Evolutionary conservation across 2,113 vertebrate species (phyloP), one percentile per base, ranked within the genome.

Genomic region (Campylorhamphus procurvoides): DNA sequence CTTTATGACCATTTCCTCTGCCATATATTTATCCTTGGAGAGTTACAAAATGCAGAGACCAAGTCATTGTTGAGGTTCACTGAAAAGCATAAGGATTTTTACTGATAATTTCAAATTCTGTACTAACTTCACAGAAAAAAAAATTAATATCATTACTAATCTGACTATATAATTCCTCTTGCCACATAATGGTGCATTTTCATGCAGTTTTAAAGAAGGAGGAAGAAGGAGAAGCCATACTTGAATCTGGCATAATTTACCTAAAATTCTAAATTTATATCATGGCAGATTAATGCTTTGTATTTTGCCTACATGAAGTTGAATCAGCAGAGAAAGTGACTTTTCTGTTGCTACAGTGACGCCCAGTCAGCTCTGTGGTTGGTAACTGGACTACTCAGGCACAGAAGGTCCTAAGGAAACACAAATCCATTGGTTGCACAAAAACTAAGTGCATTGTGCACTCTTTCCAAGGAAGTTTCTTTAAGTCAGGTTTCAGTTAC

Each of bases 61-160:
- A 27, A 93, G 68, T 55, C 17, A 68, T 93, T 86, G 83, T 89
- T 94, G 76, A 40, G 83, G 92, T 92, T 96, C 93, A 82, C 53
- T 84, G 80, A 94, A 97, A 73, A 25, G 31, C 46, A 66, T 77
- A 90, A 83, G 52, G 53, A 73, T 93, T 95, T 95, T 72, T 58
- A 87, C 46, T 55, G 86, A 87, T 92, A 88, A 91, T 81, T 90
- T 90, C 58, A 89, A 93, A 55, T 56, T 73, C 56, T 55, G 8
- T 63, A 46, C 74, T 94, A 90, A 50, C 74, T 91, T 74, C 22
- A 71, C 73, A 37, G 77, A 49, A 84, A 87, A 82, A 79, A 82
- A 66, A 69, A 71, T 22, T 67, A 78, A 58, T 60, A 71, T 64
- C 9, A 16, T 72, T 78, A 68, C 37, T 82, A 88, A 87, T 24